Evolutionary conservation across 92 coral and sea anemone genomes (phyloP).

Genomic region (Phenganax stokvisi): DNA sequence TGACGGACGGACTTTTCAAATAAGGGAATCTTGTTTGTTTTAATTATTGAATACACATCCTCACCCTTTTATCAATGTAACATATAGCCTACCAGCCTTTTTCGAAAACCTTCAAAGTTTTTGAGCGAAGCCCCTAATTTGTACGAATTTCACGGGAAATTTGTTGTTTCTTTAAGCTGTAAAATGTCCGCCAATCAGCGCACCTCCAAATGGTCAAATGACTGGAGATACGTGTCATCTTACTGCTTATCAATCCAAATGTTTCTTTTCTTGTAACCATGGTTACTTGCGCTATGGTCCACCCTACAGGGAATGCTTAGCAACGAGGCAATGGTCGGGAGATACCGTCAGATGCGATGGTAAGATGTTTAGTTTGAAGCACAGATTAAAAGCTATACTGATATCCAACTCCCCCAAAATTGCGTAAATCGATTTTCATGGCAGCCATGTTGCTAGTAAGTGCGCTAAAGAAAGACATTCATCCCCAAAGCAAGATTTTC

Average conservation of each 20-base stretch:
- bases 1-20: no score
- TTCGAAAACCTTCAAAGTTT: not conserved
- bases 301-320: conserved; percentile 61
- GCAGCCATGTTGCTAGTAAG: not conserved
- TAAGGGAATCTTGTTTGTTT: no score
- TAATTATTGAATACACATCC: no score
- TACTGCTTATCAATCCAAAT: conserved; percentile 50
- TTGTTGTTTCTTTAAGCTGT: conserved; percentile 47
- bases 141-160: not conserved
- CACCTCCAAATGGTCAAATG: conserved; percentile 53
- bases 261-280: conserved; percentile 59
- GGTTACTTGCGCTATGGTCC: conserved; percentile 78
- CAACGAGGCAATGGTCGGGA: conserved; percentile 80
- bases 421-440: not conserved
- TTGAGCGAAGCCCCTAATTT: not conserved
- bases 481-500: no score
- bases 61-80: no score
- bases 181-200: conserved; percentile 62
- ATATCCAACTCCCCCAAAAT: not conserved
- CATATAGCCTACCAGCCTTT: not conserved
- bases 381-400: not conserved
- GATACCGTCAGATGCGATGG: conserved; percentile 65
- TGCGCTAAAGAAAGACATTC: no score
- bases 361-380: conserved; percentile 32
- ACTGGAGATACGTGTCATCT: conserved; percentile 59